Evolutionary conservation across 1,140 invertebrate genomes (phyloP).

Genomic region (Copidosoma floridanum): DNA sequence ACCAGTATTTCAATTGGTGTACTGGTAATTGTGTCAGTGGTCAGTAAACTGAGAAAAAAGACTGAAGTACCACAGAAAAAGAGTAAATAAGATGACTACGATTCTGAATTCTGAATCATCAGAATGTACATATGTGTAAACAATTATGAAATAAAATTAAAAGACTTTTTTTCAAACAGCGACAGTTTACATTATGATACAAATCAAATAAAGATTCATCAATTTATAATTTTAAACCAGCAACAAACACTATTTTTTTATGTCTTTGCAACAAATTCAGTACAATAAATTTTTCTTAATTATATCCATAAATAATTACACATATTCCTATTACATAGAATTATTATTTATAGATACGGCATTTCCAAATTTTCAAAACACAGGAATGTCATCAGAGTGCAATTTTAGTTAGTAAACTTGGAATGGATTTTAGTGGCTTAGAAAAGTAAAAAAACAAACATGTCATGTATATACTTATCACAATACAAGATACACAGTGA

Average conservation of each 20-base stretch:
- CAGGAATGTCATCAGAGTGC: conserved; percentile 15
- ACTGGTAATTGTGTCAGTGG: conserved; percentile 59
- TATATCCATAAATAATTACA: background rate
- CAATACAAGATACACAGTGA: conserved; percentile 28
- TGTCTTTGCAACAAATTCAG: conserved; percentile 11
- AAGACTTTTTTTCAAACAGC: background rate
- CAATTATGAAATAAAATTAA: conserved; percentile 16
- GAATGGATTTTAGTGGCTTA: background rate
- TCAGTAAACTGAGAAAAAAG: conserved; percentile 56
- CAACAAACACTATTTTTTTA: conserved; percentile 10
- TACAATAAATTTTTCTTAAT: conserved; percentile 5
- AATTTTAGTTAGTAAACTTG: too few species aligned
- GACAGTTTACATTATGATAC: conserved; percentile 31
- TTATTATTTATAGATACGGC: background rate
- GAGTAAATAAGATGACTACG: conserved; percentile 60
- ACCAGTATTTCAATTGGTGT: conserved; percentile 62
- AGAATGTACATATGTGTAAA: conserved; percentile 39
- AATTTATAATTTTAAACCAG: conserved; percentile 12
- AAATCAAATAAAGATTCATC: conserved; percentile 24
- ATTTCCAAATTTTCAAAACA: conserved; percentile 8
- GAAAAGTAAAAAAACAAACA: conserved; percentile 11
- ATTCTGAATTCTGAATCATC: conserved; percentile 2
- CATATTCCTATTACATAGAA: background rate
- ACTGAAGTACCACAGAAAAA: conserved; percentile 56
- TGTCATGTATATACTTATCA: too few species aligned